A percentile compares a stretch with the other conserved stretches of the same genome.
Conservation (phyloP, 1,140 invertebrate species). For the Brachionus paranguensis region DNA sequence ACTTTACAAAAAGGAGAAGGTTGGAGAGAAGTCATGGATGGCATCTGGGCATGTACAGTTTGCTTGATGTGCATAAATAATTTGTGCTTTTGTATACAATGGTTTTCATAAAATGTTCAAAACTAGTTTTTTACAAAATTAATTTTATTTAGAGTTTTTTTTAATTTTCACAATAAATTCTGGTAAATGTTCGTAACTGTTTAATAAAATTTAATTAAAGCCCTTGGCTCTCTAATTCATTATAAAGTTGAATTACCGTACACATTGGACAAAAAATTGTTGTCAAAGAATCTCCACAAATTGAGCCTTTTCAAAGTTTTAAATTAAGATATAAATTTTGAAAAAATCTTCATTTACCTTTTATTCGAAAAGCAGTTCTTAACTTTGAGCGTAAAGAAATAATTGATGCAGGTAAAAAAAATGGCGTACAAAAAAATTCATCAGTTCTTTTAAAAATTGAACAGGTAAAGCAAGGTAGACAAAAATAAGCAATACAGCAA, state of each 20-base stretch:
- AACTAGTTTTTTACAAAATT: background rate
- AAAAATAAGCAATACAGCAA: constrained; percentile 30
- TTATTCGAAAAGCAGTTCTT: constrained; percentile 34
- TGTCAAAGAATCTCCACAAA: constrained; percentile 16
- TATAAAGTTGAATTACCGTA: background rate
- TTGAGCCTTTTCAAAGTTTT: constrained; percentile 2
- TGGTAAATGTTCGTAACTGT: background rate
- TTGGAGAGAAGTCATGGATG: background rate
- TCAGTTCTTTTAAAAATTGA: constrained; percentile 28
- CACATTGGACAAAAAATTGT: constrained; percentile 23
- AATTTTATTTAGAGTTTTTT: background rate
- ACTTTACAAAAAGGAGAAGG: background rate
- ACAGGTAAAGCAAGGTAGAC: constrained; percentile 19
- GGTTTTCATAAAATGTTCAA: background rate
- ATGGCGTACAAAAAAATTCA: constrained; percentile 29
- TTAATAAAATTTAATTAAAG: background rate
- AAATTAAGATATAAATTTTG: background rate
- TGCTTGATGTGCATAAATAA: constrained; percentile 7
- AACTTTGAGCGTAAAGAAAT: background rate
- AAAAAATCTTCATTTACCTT: background rate
- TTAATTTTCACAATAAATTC: background rate
- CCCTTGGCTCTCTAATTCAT: constrained; percentile 26
- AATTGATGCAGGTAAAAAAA: background rate
- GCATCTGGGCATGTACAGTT: background rate
- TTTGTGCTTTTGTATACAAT: background rate